These are phyloP conservation scores for Drosophila asahinai DNA, from an alignment of 1,140 invertebrate genomes.

Conservation along the genomic window DNA sequence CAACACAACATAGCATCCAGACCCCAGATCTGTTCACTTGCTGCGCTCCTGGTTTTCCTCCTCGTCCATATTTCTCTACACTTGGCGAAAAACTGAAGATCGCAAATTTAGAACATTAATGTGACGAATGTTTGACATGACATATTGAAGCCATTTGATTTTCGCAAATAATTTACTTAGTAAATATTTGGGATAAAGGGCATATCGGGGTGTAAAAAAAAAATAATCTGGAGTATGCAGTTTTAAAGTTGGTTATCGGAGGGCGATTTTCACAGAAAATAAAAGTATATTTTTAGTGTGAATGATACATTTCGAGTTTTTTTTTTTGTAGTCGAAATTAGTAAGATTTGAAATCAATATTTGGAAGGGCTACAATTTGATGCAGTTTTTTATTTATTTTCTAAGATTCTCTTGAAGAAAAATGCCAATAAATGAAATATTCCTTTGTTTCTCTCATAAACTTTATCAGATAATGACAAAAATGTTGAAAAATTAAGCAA, in stretches of 20 bases:
- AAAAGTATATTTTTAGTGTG: no score
- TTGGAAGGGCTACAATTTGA: neutral
- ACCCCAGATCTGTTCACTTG: conserved; percentile 9
- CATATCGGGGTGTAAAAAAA: neutral
- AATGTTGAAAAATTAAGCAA: no score
- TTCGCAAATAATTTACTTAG: conserved; percentile 33
- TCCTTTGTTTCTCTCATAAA: no score
- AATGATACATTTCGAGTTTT: neutral
- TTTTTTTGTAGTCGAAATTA: conserved; percentile 7
- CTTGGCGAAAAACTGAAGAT: conserved; percentile 11
- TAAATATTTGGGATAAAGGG: conserved; percentile 22
- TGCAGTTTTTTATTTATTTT: neutral
- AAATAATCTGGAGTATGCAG: neutral
- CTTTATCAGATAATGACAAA: no score
- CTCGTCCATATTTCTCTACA: conserved; percentile 39
- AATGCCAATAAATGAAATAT: no score
- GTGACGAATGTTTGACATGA: conserved; percentile 26
- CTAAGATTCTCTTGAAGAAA: neutral
- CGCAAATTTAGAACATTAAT: conserved; percentile 2
- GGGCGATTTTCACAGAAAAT: no score
- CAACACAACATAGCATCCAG: conserved; percentile 74
- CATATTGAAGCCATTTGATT: conserved; percentile 34
- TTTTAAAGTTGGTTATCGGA: conserved; percentile 1
- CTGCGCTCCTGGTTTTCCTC: conserved; percentile 34
- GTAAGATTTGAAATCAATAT: neutral